Conservation (phyloP, 2,113 vertebrate species). For the Ceratotherium simum region DNA sequence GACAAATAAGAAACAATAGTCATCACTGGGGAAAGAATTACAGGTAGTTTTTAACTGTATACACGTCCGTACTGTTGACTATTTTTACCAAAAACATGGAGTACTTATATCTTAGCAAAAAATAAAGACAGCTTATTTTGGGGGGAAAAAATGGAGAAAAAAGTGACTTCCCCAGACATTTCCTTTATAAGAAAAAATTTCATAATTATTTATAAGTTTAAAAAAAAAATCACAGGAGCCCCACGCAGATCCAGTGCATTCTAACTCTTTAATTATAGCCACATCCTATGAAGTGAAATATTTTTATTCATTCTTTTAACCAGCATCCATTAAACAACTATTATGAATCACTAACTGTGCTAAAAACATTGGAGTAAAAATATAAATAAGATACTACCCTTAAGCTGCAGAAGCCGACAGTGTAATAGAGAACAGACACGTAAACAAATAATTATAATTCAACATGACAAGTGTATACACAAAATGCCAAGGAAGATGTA, state of each 20-base stretch:
- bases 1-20: background rate
- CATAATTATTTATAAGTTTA: background rate
- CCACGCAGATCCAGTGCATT: background rate
- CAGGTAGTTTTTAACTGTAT: background rate
- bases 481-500: background rate
- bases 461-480: background rate
- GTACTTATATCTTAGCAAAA: background rate
- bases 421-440: background rate
- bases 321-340: conserved; percentile 6
- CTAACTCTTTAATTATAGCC: background rate
- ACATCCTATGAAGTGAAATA: background rate
- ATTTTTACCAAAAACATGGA: background rate
- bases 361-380: conserved; percentile 4
- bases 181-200: background rate
- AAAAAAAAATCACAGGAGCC: background rate
- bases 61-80: background rate
- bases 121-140: background rate
- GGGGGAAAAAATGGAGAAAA: background rate
- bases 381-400: background rate
- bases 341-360: background rate
- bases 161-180: background rate
- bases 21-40: background rate
- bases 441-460: background rate
- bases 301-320: background rate
- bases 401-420: background rate